phyloP scores from a whole-genome alignment of 1,140 invertebrate genomes.

The Bathynomus jamesi region DNA sequence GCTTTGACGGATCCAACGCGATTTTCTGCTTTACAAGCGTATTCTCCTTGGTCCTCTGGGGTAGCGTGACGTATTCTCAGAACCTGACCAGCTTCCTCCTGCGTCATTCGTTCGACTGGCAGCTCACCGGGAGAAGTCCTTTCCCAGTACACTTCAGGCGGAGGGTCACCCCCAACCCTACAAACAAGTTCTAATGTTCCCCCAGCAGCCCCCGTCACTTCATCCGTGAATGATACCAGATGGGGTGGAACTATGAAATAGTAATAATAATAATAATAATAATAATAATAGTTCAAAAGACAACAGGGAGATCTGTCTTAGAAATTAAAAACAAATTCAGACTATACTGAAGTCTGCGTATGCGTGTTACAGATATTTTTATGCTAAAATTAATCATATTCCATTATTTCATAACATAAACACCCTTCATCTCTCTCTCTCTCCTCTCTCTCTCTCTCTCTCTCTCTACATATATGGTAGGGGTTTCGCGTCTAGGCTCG shows the following conservation, averaged over 20 bases:
- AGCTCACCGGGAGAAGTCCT: conserved; percentile 55
- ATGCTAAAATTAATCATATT: too few relatives aligned
- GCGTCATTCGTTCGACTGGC: conserved; percentile 64
- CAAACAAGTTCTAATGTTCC: conserved; percentile 79
- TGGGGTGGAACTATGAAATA: conserved; percentile 20
- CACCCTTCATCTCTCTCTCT: too few relatives aligned
- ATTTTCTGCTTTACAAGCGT: conserved; percentile 73
- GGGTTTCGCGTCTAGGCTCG: too few relatives aligned
- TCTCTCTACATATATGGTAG: too few relatives aligned
- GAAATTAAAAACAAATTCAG: too few relatives aligned
- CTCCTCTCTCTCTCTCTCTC: too few relatives aligned
- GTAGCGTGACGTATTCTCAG: conserved; percentile 64
- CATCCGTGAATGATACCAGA: conserved; percentile 32
- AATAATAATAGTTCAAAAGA: too few relatives aligned
- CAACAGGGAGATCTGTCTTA: too few relatives aligned
- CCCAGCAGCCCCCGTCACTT: conserved; percentile 64
- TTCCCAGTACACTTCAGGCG: conserved; percentile 78
- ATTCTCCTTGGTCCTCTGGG: conserved; percentile 69
- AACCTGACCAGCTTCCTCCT: conserved; percentile 62
- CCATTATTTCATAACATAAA: too few relatives aligned
- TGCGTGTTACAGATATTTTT: too few relatives aligned
- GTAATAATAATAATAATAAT: too few relatives aligned
- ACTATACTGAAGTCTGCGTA: too few relatives aligned
- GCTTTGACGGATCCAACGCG: conserved; percentile 66
- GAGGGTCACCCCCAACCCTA: conserved; percentile 76